Evolutionary conservation across 2,113 vertebrate genomes (phyloP).

Genomic region (Phodopus roborovskii): DNA sequence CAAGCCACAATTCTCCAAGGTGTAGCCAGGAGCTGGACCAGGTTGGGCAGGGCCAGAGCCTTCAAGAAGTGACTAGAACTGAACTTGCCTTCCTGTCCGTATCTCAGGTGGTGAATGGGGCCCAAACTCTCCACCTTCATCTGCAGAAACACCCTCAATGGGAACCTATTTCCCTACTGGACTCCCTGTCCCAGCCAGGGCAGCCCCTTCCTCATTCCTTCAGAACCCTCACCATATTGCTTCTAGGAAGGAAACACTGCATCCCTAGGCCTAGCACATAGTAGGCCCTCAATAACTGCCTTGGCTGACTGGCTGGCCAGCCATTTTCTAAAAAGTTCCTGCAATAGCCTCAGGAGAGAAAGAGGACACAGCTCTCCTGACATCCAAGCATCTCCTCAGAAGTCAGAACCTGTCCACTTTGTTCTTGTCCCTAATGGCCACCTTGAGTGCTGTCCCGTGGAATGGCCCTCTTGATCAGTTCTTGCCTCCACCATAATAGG

Average conservation of each 20-base stretch:
- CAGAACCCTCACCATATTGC: not conserved
- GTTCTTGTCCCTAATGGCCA: not conserved
- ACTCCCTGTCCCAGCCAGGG: not conserved
- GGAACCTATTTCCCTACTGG: not conserved
- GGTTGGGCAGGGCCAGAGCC: not conserved
- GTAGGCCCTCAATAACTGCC: not conserved
- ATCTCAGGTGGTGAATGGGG: not conserved
- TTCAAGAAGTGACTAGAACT: not conserved
- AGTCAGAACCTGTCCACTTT: not conserved
- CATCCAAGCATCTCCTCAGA: not conserved
- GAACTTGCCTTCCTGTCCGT: not conserved
- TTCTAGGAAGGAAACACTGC: not conserved
- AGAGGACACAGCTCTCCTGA: not conserved
- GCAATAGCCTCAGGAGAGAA: not conserved
- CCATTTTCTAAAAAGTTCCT: not conserved
- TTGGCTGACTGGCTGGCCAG: not conserved
- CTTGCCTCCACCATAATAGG: not conserved
- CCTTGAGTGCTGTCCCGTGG: not conserved
- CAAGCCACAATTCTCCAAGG: not conserved
- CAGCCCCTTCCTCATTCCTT: rapidly evolving
- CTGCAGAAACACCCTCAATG: not conserved
- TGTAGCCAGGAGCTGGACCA: not conserved
- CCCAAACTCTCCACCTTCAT: not conserved
- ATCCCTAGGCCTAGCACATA: not conserved
- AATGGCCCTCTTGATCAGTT: not conserved